Base-by-base conservation (phyloP, 37 sponge, comb jelly and placozoan genomes). In the Diacarnus erythraeanus region DNA sequence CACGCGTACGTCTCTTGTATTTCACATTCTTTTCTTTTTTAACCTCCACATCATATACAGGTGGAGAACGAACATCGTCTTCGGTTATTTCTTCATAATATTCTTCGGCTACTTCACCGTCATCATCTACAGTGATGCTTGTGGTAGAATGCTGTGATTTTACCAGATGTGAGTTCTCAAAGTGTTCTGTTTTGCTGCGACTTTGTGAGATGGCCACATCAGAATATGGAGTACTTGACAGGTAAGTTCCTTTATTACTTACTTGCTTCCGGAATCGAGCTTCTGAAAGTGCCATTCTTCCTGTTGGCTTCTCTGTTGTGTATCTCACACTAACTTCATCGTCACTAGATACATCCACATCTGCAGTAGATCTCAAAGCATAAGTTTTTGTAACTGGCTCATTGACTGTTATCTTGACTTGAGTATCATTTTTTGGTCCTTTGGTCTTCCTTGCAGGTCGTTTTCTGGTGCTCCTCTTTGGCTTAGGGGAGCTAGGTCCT, bases 201-300 rank as follows among this genome's bases (percentile, higher is more conserved):
- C 18, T 8, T 30, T 12, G 64, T 23, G 64, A 20, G 30, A 5
- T 63, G 64, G 70, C 30, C 8, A 18, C 5, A 20, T 5, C 10
- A 9, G 38, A 10, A 10, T 72, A 5, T 43, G 77, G 77, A 47
- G 77, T 76, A 27, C 77, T 76, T 17, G 77, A 42, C 9, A 25
- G 40, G 27, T 8, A 42, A 3, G 54, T 42, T 39, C 3, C 21
- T 33, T 59, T 59, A 23, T 44, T 36, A 42, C 31, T 23, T 4
- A 68, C 25, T 17, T 51, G 44, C 57, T 67, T 79, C 25, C 57
- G 42, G 10, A 79, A 68, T 23, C 33, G 43, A 21, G 69, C 40
- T 66, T 68, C 69, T 9, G 79, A 68, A 57, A 68, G 79, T n/a
- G 67, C 3, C 78, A 65, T 64, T 29, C 78, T 37, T 76, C 41